Conservation (phyloP, 2,113 vertebrate species). For the Tichodroma muraria region DNA sequence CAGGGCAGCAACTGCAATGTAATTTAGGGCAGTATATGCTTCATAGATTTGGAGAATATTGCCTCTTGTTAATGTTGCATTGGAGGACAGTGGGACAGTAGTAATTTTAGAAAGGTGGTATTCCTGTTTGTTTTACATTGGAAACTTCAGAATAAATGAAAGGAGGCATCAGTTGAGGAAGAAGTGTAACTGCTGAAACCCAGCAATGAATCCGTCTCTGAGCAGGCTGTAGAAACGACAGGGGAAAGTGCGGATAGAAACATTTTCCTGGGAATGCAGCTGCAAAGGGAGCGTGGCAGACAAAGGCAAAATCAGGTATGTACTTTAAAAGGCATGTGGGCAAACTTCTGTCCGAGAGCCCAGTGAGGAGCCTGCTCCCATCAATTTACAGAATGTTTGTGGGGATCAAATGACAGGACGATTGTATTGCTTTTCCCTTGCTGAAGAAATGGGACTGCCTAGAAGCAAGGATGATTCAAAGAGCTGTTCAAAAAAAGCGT, state of each 20-base stretch:
- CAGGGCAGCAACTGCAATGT: constrained; percentile 65
- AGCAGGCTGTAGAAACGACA: constrained; percentile 7
- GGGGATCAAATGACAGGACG: constrained; percentile 6
- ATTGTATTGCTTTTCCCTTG: constrained; percentile 30
- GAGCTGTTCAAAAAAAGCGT: not conserved
- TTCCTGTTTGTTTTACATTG: constrained; percentile 68
- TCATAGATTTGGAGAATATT: constrained; percentile 75
- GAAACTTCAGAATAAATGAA: constrained; percentile 73
- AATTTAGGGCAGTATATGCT: constrained; percentile 76
- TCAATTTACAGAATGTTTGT: not conserved
- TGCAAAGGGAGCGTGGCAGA: not conserved
- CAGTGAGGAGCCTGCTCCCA: not conserved
- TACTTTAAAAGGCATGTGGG: not conserved
- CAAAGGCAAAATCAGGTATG: constrained; percentile 37
- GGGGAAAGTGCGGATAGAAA: not conserved
- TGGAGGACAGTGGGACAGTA: constrained; percentile 63
- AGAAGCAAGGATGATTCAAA: not conserved
- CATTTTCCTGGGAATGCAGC: constrained; percentile 28
- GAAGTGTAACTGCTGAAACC: constrained; percentile 41
- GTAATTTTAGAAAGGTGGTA: constrained; percentile 69
- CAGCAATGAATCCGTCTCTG: constrained; percentile 55
- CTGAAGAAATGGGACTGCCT: not conserved
- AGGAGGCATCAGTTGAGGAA: constrained; percentile 37
- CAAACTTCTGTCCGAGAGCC: not conserved
- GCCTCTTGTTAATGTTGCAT: constrained; percentile 68